A percentile compares a stretch with the other conserved stretches of the same genome.
Conservation (phyloP, 2,797 vertebrate species). For the Danio jaintianensis region DNA sequence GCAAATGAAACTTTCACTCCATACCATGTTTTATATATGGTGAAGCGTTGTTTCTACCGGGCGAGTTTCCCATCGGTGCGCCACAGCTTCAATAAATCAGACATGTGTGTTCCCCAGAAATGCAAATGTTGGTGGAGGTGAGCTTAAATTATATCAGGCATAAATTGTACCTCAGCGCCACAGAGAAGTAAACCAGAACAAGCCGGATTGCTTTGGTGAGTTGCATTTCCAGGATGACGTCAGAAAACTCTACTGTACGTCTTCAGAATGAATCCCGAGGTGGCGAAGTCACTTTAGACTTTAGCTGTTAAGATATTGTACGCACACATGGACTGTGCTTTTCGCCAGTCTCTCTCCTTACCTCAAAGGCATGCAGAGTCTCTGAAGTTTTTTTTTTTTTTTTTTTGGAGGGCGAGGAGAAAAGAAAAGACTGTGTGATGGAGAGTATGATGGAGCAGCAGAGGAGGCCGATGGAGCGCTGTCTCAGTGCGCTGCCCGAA, state of each 20-base stretch:
- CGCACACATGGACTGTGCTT: constrained; percentile 48
- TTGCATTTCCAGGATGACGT: constrained; percentile 72
- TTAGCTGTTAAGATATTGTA: constrained; percentile 63
- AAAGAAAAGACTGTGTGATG: constrained; percentile 63
- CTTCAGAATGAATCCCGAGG: constrained; percentile 63
- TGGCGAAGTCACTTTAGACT: constrained; percentile 62
- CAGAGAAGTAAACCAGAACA: constrained; percentile 74
- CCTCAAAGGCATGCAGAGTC: constrained; percentile 54
- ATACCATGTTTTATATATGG: constrained; percentile 47
- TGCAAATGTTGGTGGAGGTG: constrained; percentile 78
- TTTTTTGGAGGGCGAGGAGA: constrained; percentile 41
- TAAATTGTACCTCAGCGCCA: constrained; percentile 67
- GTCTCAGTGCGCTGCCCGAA: constrained; percentile 54
- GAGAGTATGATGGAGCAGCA: constrained; percentile 62
- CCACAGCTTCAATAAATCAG: constrained; percentile 74
- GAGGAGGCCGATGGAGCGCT: constrained; percentile 59
- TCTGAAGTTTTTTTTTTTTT: constrained; percentile 53
- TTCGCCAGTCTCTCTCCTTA: constrained; percentile 51
- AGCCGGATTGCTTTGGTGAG: constrained; percentile 72
- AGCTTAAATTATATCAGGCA: constrained; percentile 74
- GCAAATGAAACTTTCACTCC: constrained; percentile 68
- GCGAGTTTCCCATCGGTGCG: constrained; percentile 73
- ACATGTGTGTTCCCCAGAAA: constrained; percentile 72
- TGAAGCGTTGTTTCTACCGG: constrained; percentile 71
- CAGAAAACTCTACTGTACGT: constrained; percentile 66